Conservation (phyloP, 1,140 invertebrate genomes). For the Procambarus virginalis region DNA sequence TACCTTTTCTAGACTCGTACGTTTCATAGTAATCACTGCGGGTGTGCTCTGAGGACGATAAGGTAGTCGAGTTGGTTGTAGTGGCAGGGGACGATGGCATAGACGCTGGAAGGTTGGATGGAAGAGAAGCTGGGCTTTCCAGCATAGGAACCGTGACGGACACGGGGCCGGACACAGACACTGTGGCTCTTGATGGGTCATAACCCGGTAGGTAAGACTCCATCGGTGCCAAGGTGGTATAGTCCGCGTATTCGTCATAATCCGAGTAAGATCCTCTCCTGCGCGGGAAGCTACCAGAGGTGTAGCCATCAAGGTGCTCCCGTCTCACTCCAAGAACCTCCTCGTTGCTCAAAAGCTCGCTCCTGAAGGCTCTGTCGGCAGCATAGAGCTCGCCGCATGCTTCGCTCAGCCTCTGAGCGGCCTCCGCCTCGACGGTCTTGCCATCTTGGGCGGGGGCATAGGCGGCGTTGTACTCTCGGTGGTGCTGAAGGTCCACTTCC, state of each 20-base stretch:
- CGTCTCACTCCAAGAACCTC: conserved; percentile 36
- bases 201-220: conserved; percentile 56
- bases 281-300: conserved; percentile 36
- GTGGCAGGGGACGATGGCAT: conserved; percentile 4
- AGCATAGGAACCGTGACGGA: conserved; percentile 43
- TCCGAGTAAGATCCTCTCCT: conserved; percentile 50
- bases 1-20: conserved; percentile 14
- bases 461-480: conserved; percentile 53
- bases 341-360: conserved; percentile 76
- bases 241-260: conserved; percentile 55
- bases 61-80: not conserved
- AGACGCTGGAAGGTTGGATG: not conserved
- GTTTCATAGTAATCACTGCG: not conserved
- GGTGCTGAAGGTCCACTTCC: conserved; percentile 69
- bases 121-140: conserved; percentile 11
- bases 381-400: conserved; percentile 86
- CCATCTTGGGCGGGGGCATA: conserved; percentile 71
- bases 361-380: conserved; percentile 80
- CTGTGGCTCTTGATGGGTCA: conserved; percentile 38
- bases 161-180: conserved; percentile 53
- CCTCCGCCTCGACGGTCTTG: conserved; percentile 79
- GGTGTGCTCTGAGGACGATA: not conserved
- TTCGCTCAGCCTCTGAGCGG: conserved; percentile 80
- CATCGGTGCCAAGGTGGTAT: conserved; percentile 39
- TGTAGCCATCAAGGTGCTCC: conserved; percentile 7